These are phyloP conservation scores for Piliocolobus tephrosceles DNA, from an alignment of 2,113 vertebrate species.

Conservation along the genomic window DNA sequence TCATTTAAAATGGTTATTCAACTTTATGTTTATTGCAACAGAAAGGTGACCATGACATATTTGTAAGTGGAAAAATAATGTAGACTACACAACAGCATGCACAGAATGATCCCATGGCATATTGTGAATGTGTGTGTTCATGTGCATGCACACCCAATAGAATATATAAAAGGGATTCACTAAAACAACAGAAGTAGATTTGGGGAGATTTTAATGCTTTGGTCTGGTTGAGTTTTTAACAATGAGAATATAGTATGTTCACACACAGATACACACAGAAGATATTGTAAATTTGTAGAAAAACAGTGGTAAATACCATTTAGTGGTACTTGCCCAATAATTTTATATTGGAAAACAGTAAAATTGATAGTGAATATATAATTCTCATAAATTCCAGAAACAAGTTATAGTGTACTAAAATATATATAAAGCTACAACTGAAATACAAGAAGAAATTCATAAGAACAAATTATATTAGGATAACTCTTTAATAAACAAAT, in stretches of 20 bases:
- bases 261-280: background rate
- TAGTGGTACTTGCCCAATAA: background rate
- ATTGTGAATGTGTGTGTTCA: background rate
- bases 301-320: conserved; percentile 6
- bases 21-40: background rate
- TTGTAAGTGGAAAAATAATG: background rate
- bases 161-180: background rate
- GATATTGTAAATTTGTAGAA: background rate
- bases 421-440: background rate
- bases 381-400: background rate
- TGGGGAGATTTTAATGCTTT: background rate
- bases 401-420: background rate
- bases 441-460: background rate
- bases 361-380: background rate
- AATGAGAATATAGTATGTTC: background rate
- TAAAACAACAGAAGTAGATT: background rate
- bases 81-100: background rate
- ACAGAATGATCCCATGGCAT: background rate
- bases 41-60: background rate
- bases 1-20: background rate
- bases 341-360: background rate
- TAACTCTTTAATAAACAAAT: background rate
- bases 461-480: background rate
- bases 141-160: accelerated
- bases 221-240: background rate